These are phyloP conservation scores for Drosophila nr. fundita DNA, from an alignment of 2,888 invertebrate species.

Conservation along the genomic window DNA sequence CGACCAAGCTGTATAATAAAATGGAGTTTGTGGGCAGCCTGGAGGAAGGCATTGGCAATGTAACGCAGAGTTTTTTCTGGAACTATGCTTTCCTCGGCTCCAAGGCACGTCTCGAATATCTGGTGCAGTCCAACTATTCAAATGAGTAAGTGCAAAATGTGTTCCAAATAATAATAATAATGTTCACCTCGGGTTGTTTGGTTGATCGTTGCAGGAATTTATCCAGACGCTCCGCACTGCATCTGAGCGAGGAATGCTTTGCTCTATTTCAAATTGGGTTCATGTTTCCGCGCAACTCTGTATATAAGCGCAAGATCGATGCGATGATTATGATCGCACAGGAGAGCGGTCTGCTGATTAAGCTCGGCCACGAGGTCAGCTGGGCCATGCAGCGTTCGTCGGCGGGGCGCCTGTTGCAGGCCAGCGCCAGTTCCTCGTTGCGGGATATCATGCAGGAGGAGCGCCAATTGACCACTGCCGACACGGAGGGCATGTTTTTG, in stretches of 20 bases:
- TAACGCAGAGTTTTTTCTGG: constrained; percentile 91
- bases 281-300: constrained; percentile 88
- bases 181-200: background rate
- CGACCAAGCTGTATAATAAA: constrained; percentile 88
- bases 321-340: constrained; percentile 87
- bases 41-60: constrained; percentile 89
- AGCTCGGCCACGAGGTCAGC: constrained; percentile 89
- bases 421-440: constrained; percentile 85
- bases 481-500: constrained; percentile 93
- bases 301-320: constrained; percentile 88
- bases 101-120: constrained; percentile 89
- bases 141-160: constrained; percentile 85
- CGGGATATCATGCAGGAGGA: constrained; percentile 87
- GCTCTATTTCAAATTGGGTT: constrained; percentile 89
- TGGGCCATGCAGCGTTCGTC: constrained; percentile 89
- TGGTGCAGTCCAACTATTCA: constrained; percentile 90
- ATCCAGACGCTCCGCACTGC: constrained; percentile 88
- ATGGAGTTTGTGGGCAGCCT: constrained; percentile 89
- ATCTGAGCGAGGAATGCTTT: constrained; percentile 91
- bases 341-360: constrained; percentile 89
- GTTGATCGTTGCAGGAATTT: constrained; percentile 76
- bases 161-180: background rate
- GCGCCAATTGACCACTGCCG: constrained; percentile 90
- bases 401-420: constrained; percentile 88
- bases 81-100: constrained; percentile 92